Evolutionary conservation across 2,888 invertebrate genomes (phyloP).

Genomic region (Caenorhabditis uteleia): DNA sequence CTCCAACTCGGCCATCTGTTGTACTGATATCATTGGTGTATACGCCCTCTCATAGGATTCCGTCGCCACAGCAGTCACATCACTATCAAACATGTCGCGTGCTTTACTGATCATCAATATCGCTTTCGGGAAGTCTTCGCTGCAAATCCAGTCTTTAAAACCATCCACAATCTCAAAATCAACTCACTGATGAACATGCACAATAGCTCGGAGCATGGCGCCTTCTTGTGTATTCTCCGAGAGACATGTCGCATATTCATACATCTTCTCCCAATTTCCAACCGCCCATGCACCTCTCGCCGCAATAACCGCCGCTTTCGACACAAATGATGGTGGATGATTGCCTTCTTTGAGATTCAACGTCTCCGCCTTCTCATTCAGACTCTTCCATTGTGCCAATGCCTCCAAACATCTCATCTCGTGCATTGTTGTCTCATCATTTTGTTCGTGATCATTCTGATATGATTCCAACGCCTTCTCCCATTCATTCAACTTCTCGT

Average conservation of each 20-base stretch:
- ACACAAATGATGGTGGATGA: conserved; percentile 39
- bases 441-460: conserved; percentile 73
- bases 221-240: conserved; percentile 93
- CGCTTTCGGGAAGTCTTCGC: conserved; percentile 66
- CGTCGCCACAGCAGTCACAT: conserved; percentile 92
- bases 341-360: too few relatives aligned
- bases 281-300: conserved; percentile 92
- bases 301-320: conserved; percentile 84
- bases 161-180: neutral
- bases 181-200: conserved; percentile 81
- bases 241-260: conserved; percentile 80
- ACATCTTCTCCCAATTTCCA: conserved; percentile 90
- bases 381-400: conserved; percentile 86
- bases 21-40: conserved; percentile 85
- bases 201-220: conserved; percentile 90
- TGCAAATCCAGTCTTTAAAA: conserved; percentile 3
- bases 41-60: conserved; percentile 90
- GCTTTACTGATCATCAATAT: conserved; percentile 84
- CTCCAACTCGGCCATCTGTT: conserved; percentile 94
- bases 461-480: conserved; percentile 91
- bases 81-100: conserved; percentile 90
- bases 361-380: conserved; percentile 43
- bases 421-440: conserved; percentile 79
- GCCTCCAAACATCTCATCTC: conserved; percentile 96
- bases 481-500: conserved; percentile 98